These are phyloP conservation scores for Percopsis omiscomaycus DNA, from an alignment of 2,797 vertebrate genomes.

Conservation along the genomic window DNA sequence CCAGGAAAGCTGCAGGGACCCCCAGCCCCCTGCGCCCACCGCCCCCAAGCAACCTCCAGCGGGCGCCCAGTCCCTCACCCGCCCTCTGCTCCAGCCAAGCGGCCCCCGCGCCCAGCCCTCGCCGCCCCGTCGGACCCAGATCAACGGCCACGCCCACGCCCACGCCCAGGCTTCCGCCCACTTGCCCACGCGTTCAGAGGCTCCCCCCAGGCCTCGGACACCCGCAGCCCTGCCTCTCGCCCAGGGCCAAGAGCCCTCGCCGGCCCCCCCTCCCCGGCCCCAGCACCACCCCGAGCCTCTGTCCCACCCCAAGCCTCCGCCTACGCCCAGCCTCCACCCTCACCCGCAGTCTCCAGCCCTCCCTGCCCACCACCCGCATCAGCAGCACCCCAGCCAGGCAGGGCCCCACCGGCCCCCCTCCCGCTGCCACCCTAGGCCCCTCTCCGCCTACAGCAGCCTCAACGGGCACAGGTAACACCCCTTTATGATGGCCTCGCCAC, in stretches of 20 bases:
- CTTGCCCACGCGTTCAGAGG: slow-evolving; percentile 67
- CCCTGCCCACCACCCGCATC: slow-evolving; percentile 74
- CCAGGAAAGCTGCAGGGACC: slow-evolving; percentile 87
- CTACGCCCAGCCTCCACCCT: slow-evolving; percentile 68
- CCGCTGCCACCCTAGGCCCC: slow-evolving; percentile 81
- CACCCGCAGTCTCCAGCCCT: slow-evolving; percentile 77
- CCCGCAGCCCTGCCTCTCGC: slow-evolving; percentile 72
- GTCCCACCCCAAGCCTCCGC: slow-evolving; percentile 69
- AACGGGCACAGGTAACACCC: slow-evolving; percentile 90
- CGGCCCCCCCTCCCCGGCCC: slow-evolving; percentile 60
- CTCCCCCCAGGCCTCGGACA: slow-evolving; percentile 69
- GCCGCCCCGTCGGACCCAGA: slow-evolving; percentile 68
- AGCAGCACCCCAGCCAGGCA: slow-evolving; percentile 77
- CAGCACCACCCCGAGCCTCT: slow-evolving; percentile 69
- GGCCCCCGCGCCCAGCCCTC: slow-evolving; percentile 60
- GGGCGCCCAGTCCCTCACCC: slow-evolving; percentile 38
- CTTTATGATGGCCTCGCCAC: neutral
- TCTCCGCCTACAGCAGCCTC: slow-evolving; percentile 89
- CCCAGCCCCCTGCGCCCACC: slow-evolving; percentile 72
- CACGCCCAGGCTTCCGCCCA: slow-evolving; percentile 75
- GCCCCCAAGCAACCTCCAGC: slow-evolving; percentile 50
- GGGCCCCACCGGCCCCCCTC: slow-evolving; percentile 81
- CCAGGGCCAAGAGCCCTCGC: slow-evolving; percentile 71
- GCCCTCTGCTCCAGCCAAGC: slow-evolving; percentile 40
- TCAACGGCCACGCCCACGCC: slow-evolving; percentile 36